Base-by-base conservation (phyloP, 1,140 invertebrate species). In the Pectinophora gossypiella region DNA sequence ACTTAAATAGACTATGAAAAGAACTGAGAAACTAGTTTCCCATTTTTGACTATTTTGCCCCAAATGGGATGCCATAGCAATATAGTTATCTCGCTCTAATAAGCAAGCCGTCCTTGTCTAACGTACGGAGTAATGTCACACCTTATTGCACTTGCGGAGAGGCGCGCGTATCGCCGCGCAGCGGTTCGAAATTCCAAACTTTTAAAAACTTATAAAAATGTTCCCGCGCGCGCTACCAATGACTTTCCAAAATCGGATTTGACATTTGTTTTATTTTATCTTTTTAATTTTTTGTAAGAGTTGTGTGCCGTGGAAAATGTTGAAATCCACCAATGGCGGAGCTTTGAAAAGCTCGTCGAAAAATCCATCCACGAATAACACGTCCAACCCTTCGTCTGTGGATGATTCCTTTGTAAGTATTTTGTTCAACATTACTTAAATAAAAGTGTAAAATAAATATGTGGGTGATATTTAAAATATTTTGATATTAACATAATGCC, bases 321-420 rank as follows among this genome's bases (percentile, higher is more conserved):
- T 44, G 20, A 27, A 22, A 9, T 15, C 21, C 20, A 42, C 40
- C 32, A 48, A 45, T 20, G 51, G 16, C 19, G 32, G 32, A 27
- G 47, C 43, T 15, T 12, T 38, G 19, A 52, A 44, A 44, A 56
- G 48, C 40, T 48, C 40, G n/a, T 48, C 52, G 3, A 52, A 22
- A 21, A 60, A 54, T 45, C 50, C 42, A 7, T 56, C 59, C 0
- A 54, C 52, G 40, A 61, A 61, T 18, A 56, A 61, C 21, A 36
- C 53, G 12, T 56, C 54, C 7, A 54, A 53, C 19, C 48, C 48
- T 1, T 56, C 59, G 9, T 56, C 58, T 48, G 10, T 56, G 7
- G 59, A 40, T 42, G 43, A 56, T 9, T 56, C 54, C 6, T 61
- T 56, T 27, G 59, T 61, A 35, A 61, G 59, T 61, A 20, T 20